A percentile compares a stretch with the other conserved stretches of the same genome.
phyloP scores from a whole-genome alignment of 30 jellyfish, hydroid and myxozoan species.

The Nemopilema nomurai region DNA sequence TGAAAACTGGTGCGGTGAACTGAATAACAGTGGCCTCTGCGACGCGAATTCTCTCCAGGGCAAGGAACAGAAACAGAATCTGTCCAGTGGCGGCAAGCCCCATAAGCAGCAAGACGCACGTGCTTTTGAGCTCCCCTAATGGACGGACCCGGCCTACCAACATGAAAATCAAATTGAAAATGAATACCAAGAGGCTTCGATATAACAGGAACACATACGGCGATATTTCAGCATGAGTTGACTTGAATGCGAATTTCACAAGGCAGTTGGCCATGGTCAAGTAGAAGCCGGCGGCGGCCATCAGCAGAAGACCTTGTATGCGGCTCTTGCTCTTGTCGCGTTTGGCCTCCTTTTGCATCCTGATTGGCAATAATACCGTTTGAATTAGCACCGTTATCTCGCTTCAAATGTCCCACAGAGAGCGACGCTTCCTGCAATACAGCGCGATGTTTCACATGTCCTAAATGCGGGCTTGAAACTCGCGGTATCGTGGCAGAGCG shows the following conservation, averaged over 20 bases:
- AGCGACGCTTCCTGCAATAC: no score
- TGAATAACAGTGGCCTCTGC: conserved; percentile 89
- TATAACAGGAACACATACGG: conserved; percentile 59
- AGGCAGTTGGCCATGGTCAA: conserved; percentile 70
- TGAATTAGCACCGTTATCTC: background rate
- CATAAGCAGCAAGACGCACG: conserved; percentile 31
- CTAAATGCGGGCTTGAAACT: no score
- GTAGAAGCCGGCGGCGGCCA: conserved; percentile 89
- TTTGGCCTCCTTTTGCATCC: conserved; percentile 1
- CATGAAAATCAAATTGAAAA: conserved; percentile 63
- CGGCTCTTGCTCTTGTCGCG: background rate
- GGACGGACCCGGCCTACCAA: conserved; percentile 76
- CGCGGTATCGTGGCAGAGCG: no score
- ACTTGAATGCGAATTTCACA: conserved; percentile 73
- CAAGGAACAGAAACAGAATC: conserved; percentile 65
- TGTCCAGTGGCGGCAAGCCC: conserved; percentile 88
- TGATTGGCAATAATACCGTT: background rate
- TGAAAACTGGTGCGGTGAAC: conserved; percentile 93
- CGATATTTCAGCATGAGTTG: conserved; percentile 59
- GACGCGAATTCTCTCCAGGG: conserved; percentile 74
- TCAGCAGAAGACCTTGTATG: conserved; percentile 68
- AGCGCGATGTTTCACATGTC: no score
- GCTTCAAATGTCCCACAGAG: no score
- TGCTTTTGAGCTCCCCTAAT: conserved; percentile 8
- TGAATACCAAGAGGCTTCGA: conserved; percentile 63